Conservation (phyloP, 2,797 vertebrate species). For the Cuculus canorus region DNA sequence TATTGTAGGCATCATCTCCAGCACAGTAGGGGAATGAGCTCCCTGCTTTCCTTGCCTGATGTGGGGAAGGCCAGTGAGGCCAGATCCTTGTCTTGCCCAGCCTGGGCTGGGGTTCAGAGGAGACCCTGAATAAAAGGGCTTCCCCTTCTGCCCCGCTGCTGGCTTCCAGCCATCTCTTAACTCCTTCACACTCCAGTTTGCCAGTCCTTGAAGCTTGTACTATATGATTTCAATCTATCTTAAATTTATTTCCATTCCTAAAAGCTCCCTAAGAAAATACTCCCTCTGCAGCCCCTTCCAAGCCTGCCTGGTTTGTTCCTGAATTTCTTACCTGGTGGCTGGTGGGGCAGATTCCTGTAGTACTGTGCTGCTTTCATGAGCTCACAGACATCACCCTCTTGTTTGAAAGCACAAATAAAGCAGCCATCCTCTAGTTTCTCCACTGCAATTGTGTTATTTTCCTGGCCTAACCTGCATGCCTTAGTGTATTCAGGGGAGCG, state of each 20-base stretch:
- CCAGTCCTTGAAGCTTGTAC: neutral
- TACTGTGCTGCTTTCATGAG: neutral
- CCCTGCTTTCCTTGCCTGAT: neutral
- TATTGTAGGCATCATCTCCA: neutral
- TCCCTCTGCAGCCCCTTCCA: neutral
- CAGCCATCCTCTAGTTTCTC: neutral
- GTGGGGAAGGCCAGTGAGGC: neutral
- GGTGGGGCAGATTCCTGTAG: rapidly evolving
- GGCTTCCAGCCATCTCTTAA: neutral
- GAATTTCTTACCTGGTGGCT: rapidly evolving
- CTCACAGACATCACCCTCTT: neutral
- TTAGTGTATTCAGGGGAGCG: neutral
- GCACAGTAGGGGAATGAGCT: neutral
- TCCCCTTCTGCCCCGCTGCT: neutral
- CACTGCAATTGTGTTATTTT: neutral
- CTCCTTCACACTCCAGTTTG: neutral
- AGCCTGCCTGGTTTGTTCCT: neutral
- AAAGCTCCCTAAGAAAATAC: neutral
- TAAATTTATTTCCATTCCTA: neutral
- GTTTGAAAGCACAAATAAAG: neutral
- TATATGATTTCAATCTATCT: neutral
- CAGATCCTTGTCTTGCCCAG: neutral
- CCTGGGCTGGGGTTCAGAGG: neutral
- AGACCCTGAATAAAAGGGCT: neutral
- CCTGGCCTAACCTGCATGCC: neutral